These are phyloP conservation scores for Temnopleurus reevesii DNA, from an alignment of 53 echinoderm and acorn worm species.

Conservation along the genomic window DNA sequence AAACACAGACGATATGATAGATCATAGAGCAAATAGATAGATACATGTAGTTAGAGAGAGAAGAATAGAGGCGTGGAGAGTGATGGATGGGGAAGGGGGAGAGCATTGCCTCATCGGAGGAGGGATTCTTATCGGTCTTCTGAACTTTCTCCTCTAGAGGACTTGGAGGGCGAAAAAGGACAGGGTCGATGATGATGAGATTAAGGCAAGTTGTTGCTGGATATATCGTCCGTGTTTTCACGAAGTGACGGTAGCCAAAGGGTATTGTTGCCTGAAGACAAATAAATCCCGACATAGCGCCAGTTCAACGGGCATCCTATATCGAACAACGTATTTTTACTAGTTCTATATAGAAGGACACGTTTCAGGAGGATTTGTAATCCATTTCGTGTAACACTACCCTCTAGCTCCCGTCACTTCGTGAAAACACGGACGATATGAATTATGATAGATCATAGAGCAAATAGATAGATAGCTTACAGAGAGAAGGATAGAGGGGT, in stretches of 20 bases:
- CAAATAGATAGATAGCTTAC: too few species aligned
- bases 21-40: too few species aligned
- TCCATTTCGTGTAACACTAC: background rate
- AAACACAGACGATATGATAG: too few species aligned
- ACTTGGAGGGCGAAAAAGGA: slow-evolving; percentile 22
- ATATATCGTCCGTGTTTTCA: too few species aligned
- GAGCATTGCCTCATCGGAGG: slow-evolving; percentile 30
- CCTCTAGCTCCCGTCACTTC: too few species aligned
- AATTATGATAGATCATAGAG: too few species aligned
- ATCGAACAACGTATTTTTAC: background rate
- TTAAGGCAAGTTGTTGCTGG: too few species aligned
- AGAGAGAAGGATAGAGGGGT: background rate
- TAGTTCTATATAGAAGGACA: background rate
- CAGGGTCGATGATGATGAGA: background rate
- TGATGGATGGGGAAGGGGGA: background rate
- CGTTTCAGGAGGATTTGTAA: too few species aligned
- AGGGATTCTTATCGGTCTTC: slow-evolving; percentile 30
- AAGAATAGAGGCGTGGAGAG: background rate
- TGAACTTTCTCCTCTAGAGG: slow-evolving; percentile 33
- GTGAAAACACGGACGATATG: too few species aligned
- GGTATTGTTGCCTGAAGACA: too few species aligned
- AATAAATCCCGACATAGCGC: background rate
- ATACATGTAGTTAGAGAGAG: too few species aligned
- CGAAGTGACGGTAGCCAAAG: too few species aligned
- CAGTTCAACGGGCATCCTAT: background rate